Evolutionary conservation across 1,140 invertebrate species (phyloP).

Genomic region (Harlomillsia oculata): DNA sequence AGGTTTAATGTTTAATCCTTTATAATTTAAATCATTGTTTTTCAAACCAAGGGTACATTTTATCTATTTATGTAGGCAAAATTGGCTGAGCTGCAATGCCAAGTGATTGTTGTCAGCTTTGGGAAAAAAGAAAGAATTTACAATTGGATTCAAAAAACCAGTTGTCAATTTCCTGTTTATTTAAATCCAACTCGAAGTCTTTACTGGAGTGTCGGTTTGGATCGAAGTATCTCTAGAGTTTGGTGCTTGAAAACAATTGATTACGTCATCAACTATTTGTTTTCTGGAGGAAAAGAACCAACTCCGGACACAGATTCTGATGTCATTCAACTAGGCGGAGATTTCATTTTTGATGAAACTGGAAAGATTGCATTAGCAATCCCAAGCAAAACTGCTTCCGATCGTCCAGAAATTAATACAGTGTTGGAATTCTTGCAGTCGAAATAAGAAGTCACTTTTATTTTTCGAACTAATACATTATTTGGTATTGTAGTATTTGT

Average conservation of each 20-base stretch:
- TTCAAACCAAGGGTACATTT: neutral
- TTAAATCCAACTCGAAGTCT: slow-evolving; percentile 13
- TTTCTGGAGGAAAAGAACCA: neutral
- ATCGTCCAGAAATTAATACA: slow-evolving; percentile 10
- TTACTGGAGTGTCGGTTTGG: slow-evolving; percentile 16
- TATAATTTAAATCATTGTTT: neutral
- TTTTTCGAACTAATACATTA: no score
- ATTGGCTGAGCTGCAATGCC: slow-evolving; percentile 9
- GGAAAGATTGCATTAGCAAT: slow-evolving; percentile 16
- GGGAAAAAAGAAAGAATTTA: slow-evolving; percentile 17
- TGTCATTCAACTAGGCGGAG: slow-evolving; percentile 30
- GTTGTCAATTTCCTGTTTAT: slow-evolving; percentile 17
- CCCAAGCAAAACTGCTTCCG: slow-evolving; percentile 18
- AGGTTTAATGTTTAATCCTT: neutral
- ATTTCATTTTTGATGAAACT: slow-evolving; percentile 16
- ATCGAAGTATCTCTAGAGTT: slow-evolving; percentile 22
- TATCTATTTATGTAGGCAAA: neutral
- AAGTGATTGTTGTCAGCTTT: slow-evolving; percentile 28
- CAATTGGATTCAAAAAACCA: slow-evolving; percentile 15
- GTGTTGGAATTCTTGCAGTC: neutral
- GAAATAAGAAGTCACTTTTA: no score
- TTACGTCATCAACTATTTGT: slow-evolving; percentile 16
- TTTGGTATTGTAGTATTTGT: no score
- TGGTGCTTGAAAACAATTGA: no score
- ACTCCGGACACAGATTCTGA: slow-evolving; percentile 24